Percentiles rank a stretch among this genome's conserved stretches.
phyloP scores from a whole-genome alignment of 2,113 vertebrate genomes.

The Bolborhynchus lineola region DNA sequence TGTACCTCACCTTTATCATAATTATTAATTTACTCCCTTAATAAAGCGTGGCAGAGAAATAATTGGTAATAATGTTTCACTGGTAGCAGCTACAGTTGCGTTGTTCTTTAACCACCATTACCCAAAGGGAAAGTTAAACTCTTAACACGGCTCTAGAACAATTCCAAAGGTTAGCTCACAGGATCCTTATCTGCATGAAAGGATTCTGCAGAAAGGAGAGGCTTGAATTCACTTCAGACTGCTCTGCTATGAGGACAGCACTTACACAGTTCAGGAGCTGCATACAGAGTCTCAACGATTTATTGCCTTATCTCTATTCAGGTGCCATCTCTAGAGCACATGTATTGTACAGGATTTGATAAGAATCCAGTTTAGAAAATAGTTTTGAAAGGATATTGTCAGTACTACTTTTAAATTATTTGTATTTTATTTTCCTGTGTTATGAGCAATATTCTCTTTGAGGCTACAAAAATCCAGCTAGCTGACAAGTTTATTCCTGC shows the following conservation, averaged over 20 bases:
- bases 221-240: neutral
- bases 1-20: slow-evolving; percentile 41
- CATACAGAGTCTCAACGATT: neutral
- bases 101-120: slow-evolving; percentile 37
- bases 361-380: slow-evolving; percentile 49
- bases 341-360: neutral
- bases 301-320: slow-evolving; percentile 49
- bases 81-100: neutral
- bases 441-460: slow-evolving; percentile 27
- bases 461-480: slow-evolving; percentile 40
- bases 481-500: slow-evolving; percentile 55
- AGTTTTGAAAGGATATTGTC: slow-evolving; percentile 47
- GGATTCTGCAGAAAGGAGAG: slow-evolving; percentile 20
- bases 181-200: slow-evolving; percentile 21
- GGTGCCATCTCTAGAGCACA: slow-evolving; percentile 32
- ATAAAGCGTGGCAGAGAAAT: slow-evolving; percentile 57
- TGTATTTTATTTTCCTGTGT: slow-evolving; percentile 45
- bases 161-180: slow-evolving; percentile 45
- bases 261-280: slow-evolving; percentile 18
- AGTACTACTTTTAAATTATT: slow-evolving; percentile 51
- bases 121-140: slow-evolving; percentile 44
- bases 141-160: slow-evolving; percentile 34
- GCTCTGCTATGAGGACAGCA: slow-evolving; percentile 33
- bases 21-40: slow-evolving; percentile 55
- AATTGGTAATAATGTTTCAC: slow-evolving; percentile 56